Evolutionary conservation across 2,888 invertebrate genomes (phyloP).

Genomic region (Drosophila formosana): DNA sequence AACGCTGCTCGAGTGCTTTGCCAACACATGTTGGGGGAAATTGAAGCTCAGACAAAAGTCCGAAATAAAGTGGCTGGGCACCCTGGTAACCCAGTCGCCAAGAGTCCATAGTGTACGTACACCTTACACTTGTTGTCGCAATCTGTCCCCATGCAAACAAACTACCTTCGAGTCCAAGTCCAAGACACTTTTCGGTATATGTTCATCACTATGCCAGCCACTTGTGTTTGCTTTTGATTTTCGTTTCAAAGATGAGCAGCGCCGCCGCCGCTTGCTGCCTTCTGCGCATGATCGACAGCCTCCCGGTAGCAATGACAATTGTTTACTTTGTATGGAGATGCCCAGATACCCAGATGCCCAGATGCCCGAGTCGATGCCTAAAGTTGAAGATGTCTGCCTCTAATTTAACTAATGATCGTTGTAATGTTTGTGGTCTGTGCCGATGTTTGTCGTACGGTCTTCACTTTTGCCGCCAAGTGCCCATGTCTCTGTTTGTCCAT

Average conservation of each 20-base stretch:
- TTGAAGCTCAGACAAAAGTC: conserved; percentile 12
- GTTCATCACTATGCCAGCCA: neutral
- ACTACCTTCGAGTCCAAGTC: conserved; percentile 28
- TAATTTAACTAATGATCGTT: conserved; percentile 83
- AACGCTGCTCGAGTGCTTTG: conserved; percentile 56
- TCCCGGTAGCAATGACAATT: conserved; percentile 75
- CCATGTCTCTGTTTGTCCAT: conserved; percentile 70
- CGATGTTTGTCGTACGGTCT: conserved; percentile 67
- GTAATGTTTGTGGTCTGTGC: conserved; percentile 79
- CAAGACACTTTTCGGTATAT: conserved; percentile 47
- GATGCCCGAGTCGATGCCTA: conserved; percentile 22
- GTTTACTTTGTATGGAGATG: conserved; percentile 55
- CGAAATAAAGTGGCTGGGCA: conserved; percentile 22
- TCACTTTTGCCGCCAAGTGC: conserved; percentile 70
- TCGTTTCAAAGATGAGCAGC: conserved; percentile 70
- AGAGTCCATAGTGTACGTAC: conserved; percentile 22
- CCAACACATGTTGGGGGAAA: conserved; percentile 43
- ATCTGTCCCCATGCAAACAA: conserved; percentile 49
- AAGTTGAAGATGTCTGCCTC: conserved; percentile 48
- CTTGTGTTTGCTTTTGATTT: conserved; percentile 68
- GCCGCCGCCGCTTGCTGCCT: conserved; percentile 43
- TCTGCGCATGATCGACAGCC: conserved; percentile 78
- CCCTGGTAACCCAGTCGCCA: conserved; percentile 45
- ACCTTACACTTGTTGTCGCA: conserved; percentile 49
- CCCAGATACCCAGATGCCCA: conserved; percentile 3